Conservation (phyloP, 2,797 vertebrate species). For the Aselliscus stoliczkanus region DNA sequence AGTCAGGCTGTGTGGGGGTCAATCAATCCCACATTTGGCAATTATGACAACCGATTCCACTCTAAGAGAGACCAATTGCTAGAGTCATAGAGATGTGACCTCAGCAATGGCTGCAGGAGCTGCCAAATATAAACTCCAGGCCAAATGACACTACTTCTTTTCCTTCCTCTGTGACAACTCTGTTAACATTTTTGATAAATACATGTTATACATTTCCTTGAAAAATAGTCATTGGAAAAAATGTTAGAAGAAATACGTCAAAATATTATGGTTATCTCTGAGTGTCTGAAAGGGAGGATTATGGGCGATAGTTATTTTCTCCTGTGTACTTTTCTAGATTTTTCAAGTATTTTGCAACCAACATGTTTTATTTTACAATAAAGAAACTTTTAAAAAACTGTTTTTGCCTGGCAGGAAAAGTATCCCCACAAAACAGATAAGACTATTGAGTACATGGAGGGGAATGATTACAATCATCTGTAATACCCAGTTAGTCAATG, state of each 20-base stretch:
- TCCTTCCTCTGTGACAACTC: constrained; percentile 54
- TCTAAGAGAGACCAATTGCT: constrained; percentile 68
- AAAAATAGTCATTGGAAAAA: constrained; percentile 58
- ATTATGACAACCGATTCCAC: constrained; percentile 68
- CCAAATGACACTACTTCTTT: constrained; percentile 50
- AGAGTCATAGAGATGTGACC: constrained; percentile 56
- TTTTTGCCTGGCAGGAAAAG: not conserved
- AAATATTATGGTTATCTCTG: constrained; percentile 60
- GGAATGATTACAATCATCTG: not conserved
- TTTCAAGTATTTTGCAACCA: constrained; percentile 51
- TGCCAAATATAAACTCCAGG: constrained; percentile 53
- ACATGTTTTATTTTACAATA: constrained; percentile 50
- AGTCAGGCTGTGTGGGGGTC: not conserved
- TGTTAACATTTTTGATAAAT: constrained; percentile 70
- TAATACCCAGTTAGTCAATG: not conserved
- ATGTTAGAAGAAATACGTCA: constrained; percentile 59
- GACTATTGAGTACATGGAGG: not conserved
- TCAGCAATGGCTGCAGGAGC: not conserved
- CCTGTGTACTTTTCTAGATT: constrained; percentile 6
- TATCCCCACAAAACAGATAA: not conserved
- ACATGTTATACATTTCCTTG: constrained; percentile 47
- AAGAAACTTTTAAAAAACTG: not conserved
- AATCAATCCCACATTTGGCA: constrained; percentile 46
- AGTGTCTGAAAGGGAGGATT: constrained; percentile 46
- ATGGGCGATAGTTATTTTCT: constrained; percentile 52